A percentile compares a stretch with the other conserved stretches of the same genome.
These are phyloP conservation scores for Fundulus diaphanus DNA, from an alignment of 2,797 vertebrate genomes.

Conservation along the genomic window DNA sequence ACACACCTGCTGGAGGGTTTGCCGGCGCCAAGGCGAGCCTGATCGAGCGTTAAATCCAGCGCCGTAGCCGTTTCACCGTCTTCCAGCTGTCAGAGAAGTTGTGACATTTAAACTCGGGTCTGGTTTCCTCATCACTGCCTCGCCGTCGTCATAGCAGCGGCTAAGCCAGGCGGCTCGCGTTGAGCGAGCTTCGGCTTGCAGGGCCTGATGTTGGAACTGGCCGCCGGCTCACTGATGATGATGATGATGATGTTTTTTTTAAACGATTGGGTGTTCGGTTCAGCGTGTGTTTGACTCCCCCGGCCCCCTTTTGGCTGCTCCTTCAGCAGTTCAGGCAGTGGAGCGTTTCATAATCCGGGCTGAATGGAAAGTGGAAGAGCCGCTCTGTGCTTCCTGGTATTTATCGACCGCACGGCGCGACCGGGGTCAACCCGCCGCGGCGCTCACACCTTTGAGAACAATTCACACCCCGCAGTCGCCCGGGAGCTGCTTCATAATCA, in stretches of 20 bases:
- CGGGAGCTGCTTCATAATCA: slow-evolving; percentile 15
- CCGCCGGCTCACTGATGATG: neutral
- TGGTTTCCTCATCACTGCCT: slow-evolving; percentile 16
- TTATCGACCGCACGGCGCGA: slow-evolving; percentile 1
- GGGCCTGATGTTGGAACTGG: slow-evolving; percentile 23
- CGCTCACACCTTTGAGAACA: slow-evolving; percentile 19
- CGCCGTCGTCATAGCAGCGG: slow-evolving; percentile 64
- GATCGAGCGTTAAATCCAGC: slow-evolving; percentile 20
- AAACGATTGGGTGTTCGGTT: slow-evolving; percentile 11
- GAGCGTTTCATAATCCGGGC: slow-evolving; percentile 10
- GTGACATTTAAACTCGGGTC: slow-evolving; percentile 54
- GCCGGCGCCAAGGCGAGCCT: slow-evolving; percentile 31
- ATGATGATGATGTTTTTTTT: slow-evolving; percentile 25
- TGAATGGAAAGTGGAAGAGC: neutral
- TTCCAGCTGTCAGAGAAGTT: slow-evolving; percentile 50
- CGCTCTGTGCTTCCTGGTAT: neutral
- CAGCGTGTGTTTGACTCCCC: neutral
- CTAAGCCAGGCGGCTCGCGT: slow-evolving; percentile 29
- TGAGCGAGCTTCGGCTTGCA: slow-evolving; percentile 37
- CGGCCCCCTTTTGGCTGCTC: neutral
- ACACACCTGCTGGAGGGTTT: slow-evolving; percentile 15
- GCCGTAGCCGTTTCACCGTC: slow-evolving; percentile 30
- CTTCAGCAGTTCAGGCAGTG: slow-evolving; percentile 12
- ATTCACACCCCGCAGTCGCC: slow-evolving; percentile 46
- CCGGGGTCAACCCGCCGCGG: neutral